Percentiles rank a stretch among this genome's conserved stretches.
These are phyloP conservation scores for Fregetta grallaria DNA, from an alignment of 2,113 vertebrate species.

Conservation along the genomic window DNA sequence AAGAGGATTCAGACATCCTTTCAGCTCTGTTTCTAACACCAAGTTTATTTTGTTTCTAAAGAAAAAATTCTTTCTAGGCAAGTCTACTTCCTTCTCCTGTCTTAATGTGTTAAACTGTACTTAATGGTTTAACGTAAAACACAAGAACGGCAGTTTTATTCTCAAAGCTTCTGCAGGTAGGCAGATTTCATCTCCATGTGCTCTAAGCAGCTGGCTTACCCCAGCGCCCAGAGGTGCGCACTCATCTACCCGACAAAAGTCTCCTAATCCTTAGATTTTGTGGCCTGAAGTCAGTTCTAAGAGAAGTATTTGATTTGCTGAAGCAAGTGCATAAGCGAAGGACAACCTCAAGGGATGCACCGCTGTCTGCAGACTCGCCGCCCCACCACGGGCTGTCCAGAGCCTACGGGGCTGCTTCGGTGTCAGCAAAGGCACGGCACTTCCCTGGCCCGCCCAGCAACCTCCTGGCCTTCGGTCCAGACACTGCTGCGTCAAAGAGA, in stretches of 20 bases:
- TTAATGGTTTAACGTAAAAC: background rate
- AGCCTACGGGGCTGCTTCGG: rapidly evolving
- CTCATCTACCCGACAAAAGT: background rate
- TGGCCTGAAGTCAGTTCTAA: background rate
- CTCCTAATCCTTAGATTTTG: background rate
- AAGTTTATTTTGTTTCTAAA: background rate
- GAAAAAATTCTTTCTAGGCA: background rate
- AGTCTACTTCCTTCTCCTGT: background rate
- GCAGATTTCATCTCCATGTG: background rate
- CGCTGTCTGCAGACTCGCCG: rapidly evolving
- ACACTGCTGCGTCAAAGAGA: background rate
- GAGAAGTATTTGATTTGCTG: background rate
- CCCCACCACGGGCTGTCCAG: background rate
- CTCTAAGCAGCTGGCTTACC: background rate
- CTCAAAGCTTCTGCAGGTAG: background rate
- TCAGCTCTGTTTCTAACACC: background rate
- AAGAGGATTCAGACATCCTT: background rate
- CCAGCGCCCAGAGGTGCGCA: background rate
- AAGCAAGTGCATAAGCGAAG: background rate
- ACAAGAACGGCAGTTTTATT: background rate
- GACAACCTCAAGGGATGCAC: no score
- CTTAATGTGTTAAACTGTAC: background rate
- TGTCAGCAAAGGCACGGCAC: background rate
- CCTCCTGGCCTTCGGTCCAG: background rate
- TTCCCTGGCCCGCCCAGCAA: background rate